A percentile compares a stretch with the other conserved stretches of the same genome.
phyloP scores from a whole-genome alignment of 2,888 invertebrate species.

The Boloria euphrosyne region DNA sequence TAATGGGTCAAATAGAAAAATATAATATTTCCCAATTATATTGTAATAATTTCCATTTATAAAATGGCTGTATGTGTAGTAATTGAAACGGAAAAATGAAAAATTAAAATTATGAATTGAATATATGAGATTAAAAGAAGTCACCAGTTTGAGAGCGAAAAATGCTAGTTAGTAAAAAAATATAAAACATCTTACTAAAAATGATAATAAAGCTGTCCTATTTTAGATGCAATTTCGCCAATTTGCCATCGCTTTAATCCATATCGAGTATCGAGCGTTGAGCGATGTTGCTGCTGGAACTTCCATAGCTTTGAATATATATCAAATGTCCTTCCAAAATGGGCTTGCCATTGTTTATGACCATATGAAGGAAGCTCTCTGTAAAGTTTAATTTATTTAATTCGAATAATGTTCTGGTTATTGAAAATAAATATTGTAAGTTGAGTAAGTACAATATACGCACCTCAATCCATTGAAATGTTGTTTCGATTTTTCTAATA shows the following conservation, averaged over 20 bases:
- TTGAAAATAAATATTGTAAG: background rate
- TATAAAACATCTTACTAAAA: conserved; percentile 90
- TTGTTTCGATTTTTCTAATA: conserved; percentile 98
- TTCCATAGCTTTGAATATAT: conserved; percentile 99
- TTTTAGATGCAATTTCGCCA: conserved; percentile 98
- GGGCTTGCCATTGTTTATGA: conserved; percentile 98
- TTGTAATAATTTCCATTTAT: too few species aligned
- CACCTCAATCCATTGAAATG: conserved; percentile 97
- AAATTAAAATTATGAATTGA: too few species aligned
- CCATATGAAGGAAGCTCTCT: conserved; percentile 98
- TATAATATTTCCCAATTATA: too few species aligned
- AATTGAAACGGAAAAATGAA: too few species aligned
- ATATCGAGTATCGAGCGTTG: conserved; percentile 94
- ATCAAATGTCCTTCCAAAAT: conserved; percentile 98
- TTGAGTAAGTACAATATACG: conserved; percentile 21
- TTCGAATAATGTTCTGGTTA: background rate
- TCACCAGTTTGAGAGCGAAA: too few species aligned
- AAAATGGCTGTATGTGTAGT: too few species aligned
- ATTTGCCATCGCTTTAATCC: conserved; percentile 99
- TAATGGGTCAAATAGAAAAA: too few species aligned
- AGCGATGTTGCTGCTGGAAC: conserved; percentile 97
- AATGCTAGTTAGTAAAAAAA: background rate
- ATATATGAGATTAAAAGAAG: too few species aligned
- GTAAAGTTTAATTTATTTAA: conserved; percentile 43
- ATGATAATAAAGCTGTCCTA: conserved; percentile 98